phyloP scores from a whole-genome alignment of 1,140 invertebrate species.

The Nomia melanderi region DNA sequence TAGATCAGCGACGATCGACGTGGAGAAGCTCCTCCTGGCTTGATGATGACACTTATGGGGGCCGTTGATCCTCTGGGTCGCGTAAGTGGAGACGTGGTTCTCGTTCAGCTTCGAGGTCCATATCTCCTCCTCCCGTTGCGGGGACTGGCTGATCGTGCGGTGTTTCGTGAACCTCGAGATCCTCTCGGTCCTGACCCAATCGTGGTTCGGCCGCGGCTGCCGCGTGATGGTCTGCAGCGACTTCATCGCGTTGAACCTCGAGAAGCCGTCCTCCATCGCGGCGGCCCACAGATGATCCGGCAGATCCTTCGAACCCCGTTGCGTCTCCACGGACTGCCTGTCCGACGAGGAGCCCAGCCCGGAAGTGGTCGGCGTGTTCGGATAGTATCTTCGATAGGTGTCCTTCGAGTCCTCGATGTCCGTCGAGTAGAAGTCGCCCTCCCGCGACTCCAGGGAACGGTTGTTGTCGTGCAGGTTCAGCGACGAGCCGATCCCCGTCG shows the following conservation, averaged over 20 bases:
- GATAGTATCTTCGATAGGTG: slow-evolving; percentile 65
- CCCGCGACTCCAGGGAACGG: slow-evolving; percentile 70
- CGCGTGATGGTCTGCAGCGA: slow-evolving; percentile 70
- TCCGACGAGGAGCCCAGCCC: slow-evolving; percentile 72
- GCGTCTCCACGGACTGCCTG: slow-evolving; percentile 67
- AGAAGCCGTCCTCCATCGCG: slow-evolving; percentile 70
- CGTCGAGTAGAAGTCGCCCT: slow-evolving; percentile 71
- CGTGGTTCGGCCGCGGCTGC: slow-evolving; percentile 72
- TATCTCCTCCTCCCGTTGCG: slow-evolving; percentile 67
- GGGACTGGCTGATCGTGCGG: slow-evolving; percentile 70
- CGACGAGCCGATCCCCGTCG: slow-evolving; percentile 72
- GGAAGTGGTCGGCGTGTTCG: slow-evolving; percentile 71
- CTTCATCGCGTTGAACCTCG: slow-evolving; percentile 69
- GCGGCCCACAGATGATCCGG: slow-evolving; percentile 70
- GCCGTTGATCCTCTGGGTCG: slow-evolving; percentile 59
- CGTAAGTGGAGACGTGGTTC: slow-evolving; percentile 58
- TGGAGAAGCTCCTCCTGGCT: slow-evolving; percentile 72
- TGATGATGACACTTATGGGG: slow-evolving; percentile 72
- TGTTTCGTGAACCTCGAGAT: slow-evolving; percentile 72
- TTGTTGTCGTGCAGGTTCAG: slow-evolving; percentile 72
- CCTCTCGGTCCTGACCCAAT: slow-evolving; percentile 72
- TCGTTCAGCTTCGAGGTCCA: slow-evolving; percentile 70
- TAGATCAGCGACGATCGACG: slow-evolving; percentile 73
- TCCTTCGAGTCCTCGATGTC: slow-evolving; percentile 72
- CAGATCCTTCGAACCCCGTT: slow-evolving; percentile 63